Base-by-base conservation (phyloP, 2,113 vertebrate genomes). In the Chascanopsetta lugubris region DNA sequence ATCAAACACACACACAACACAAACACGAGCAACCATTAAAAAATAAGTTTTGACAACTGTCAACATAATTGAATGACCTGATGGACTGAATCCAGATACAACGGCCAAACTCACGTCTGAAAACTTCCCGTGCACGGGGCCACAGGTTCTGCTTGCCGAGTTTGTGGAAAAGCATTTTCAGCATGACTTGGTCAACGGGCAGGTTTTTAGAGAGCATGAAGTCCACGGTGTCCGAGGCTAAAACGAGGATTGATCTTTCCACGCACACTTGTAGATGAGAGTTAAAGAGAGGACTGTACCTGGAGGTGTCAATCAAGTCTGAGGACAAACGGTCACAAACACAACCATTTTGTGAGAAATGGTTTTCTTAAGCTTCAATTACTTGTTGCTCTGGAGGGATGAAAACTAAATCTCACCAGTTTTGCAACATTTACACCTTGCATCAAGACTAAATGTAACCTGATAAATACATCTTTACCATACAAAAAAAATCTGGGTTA, bases 131-230 rank as follows among this genome's bases (percentile, higher is more conserved):
- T 21, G 96, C 96, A 53, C 95, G 95, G 24, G 85, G 89, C 97
- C 96, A 99, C 29, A 92, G 80, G 89, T 91, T 93, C 49, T 93
- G 95, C 76, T 94, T 95, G 83, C 94, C 96, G 77, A 98, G 92
- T 83, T 93, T 94, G 61, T 94, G 91, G 55, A 99, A 90, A 76
- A 98, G 92, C 29, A 56, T 86, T 85, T 92, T 93, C 30, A 97
- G 93, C 68, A 92, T 72, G 20, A 61, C 27, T 38, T 80, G 82
- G 50, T 98, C 94, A 48, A 96, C 71, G 9, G 87, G 42, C 30
- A 99, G 89, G 1, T 85, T 92, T 76, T 92, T 94, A 47, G 88
- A 88, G 61, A 96, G 78, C 95, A 99, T 97, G 69, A 97, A 94
- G 55, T 95, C 93, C 61, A 93, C 87, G 1, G 93, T 90, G 47